Percentiles rank a stretch among this genome's conserved stretches.
Evolutionary conservation across 2,888 invertebrate genomes (phyloP).

Genomic region (Elysia crispata): DNA sequence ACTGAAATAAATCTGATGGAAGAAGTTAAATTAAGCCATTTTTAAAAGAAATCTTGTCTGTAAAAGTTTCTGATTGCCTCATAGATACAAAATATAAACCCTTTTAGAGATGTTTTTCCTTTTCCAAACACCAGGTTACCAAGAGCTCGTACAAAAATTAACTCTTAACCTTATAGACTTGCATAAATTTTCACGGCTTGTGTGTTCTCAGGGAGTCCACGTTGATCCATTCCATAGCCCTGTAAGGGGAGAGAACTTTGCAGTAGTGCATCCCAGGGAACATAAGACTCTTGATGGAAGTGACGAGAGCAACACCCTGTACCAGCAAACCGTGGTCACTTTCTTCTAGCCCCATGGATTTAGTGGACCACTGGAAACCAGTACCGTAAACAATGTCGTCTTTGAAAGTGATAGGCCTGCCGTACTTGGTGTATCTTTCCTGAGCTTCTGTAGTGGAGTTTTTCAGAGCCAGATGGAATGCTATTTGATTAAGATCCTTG

Average conservation of each 20-base stretch:
- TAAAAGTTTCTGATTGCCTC: no score
- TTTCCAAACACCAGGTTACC: no score
- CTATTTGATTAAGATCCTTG: constrained; percentile 57
- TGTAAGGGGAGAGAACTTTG: constrained; percentile 63
- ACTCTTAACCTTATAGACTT: no score
- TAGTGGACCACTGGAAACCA: constrained; percentile 48
- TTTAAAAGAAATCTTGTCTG: no score
- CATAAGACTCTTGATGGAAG: constrained; percentile 25
- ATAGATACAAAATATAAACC: no score
- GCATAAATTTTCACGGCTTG: no score
- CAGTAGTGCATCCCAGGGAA: constrained; percentile 59
- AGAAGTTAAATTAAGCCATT: no score
- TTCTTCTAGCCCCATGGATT: constrained; percentile 45
- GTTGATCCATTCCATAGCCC: constrained; percentile 70
- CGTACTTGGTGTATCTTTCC: constrained; percentile 47
- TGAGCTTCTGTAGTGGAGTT: constrained; percentile 51
- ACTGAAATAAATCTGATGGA: no score
- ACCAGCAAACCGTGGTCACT: constrained; percentile 54
- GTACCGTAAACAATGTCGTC: constrained; percentile 48
- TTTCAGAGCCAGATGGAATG: constrained; percentile 49
- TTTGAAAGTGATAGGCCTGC: constrained; percentile 50
- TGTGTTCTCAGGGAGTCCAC: constrained; percentile 59
- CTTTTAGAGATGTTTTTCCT: no score
- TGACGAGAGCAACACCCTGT: constrained; percentile 52
- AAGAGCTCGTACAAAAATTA: no score